phyloP scores from a whole-genome alignment of 2,888 invertebrate genomes.

The Esperia sulphurella region DNA sequence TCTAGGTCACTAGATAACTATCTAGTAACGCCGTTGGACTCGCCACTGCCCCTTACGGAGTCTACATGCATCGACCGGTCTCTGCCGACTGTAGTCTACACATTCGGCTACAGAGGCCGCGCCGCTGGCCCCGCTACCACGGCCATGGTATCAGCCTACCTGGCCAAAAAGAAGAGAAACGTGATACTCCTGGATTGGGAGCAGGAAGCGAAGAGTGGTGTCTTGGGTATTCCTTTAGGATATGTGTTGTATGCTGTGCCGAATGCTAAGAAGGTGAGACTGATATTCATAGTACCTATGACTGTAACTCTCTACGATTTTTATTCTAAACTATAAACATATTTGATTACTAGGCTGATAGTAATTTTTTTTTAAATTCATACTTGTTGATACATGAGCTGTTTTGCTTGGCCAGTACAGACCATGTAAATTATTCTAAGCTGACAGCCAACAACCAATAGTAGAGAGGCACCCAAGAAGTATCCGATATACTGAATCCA shows the following conservation, averaged over 20 bases:
- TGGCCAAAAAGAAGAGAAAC: slow-evolving; percentile 56
- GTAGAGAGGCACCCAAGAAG: too few relatives aligned
- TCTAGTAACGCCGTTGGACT: slow-evolving; percentile 34
- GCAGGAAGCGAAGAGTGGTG: slow-evolving; percentile 55
- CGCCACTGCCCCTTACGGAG: slow-evolving; percentile 32
- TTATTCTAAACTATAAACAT: too few relatives aligned
- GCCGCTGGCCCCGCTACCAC: slow-evolving; percentile 56
- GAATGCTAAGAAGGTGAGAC: slow-evolving; percentile 53
- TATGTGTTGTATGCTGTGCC: slow-evolving; percentile 61
- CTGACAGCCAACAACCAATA: too few relatives aligned
- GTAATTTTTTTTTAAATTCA: too few relatives aligned
- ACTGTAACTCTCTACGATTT: too few relatives aligned
- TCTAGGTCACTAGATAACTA: slow-evolving; percentile 47
- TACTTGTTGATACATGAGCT: too few relatives aligned
- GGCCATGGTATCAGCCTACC: slow-evolving; percentile 52
- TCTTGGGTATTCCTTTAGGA: slow-evolving; percentile 50
- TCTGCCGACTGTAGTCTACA: slow-evolving; percentile 56
- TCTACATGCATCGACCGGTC: slow-evolving; percentile 45
- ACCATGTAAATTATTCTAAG: too few relatives aligned
- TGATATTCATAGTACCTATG: too few relatives aligned
- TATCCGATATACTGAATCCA: too few relatives aligned
- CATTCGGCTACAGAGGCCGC: slow-evolving; percentile 64
- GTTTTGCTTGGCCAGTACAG: too few relatives aligned
- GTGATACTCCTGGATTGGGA: slow-evolving; percentile 68
- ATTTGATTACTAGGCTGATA: too few relatives aligned